Percentiles rank a stretch among this genome's conserved stretches.
Evolutionary conservation across 2,797 vertebrate species (phyloP).

Genomic region (Tauraco hartlaubi): DNA sequence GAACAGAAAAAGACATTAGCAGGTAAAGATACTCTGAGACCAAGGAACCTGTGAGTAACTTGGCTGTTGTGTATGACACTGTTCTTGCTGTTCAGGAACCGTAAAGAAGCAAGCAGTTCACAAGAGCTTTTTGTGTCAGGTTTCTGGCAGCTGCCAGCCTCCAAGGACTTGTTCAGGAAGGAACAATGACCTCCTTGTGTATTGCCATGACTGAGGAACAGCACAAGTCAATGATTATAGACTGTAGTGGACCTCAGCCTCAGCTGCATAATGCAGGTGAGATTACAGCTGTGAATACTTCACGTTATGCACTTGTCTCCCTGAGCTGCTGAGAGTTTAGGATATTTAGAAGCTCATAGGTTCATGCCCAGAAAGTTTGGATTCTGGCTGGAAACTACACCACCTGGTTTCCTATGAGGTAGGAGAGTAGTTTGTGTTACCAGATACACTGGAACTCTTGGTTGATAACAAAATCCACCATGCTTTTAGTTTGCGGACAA

Average conservation of each 20-base stretch:
- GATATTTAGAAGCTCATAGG: not conserved
- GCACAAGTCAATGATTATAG: slow-evolving; percentile 83
- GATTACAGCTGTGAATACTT: not conserved
- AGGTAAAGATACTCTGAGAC: slow-evolving; percentile 82
- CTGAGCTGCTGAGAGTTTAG: not conserved
- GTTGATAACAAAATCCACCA: not conserved
- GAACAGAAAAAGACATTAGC: slow-evolving; percentile 88
- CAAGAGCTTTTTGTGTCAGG: slow-evolving; percentile 75
- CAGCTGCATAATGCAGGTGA: slow-evolving; percentile 87
- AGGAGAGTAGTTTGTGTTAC: not conserved
- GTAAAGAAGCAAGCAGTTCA: not conserved
- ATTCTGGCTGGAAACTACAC: not conserved
- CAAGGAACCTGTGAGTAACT: not conserved
- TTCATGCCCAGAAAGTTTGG: not conserved
- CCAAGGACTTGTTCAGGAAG: slow-evolving; percentile 93
- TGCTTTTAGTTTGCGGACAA: not conserved
- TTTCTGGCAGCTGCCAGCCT: slow-evolving; percentile 94
- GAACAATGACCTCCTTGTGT: slow-evolving; percentile 89
- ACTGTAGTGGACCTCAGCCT: slow-evolving; percentile 87
- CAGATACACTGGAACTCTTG: not conserved
- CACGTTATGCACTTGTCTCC: not conserved
- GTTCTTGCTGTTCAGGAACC: not conserved
- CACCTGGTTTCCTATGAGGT: not conserved
- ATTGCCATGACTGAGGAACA: slow-evolving; percentile 88
- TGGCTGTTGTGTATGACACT: not conserved